Percentiles rank a stretch among this genome's conserved stretches.
Conservation (phyloP, 1,140 invertebrate species). For the Oncopeltus fasciatus region DNA sequence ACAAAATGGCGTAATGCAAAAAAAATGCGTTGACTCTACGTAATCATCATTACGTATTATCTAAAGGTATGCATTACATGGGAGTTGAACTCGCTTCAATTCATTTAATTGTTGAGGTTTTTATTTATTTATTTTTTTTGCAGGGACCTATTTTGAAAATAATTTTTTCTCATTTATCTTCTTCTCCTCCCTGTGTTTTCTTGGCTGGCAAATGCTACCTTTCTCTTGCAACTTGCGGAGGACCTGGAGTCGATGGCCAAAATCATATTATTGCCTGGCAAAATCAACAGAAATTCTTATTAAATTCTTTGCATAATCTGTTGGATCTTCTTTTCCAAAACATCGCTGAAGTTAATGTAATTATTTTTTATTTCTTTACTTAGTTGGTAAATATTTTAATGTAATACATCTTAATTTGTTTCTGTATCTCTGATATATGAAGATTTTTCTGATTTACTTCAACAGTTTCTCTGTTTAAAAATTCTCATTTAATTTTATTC, state of each 20-base stretch:
- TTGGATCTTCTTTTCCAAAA: slow-evolving; percentile 1
- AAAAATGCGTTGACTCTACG: no score
- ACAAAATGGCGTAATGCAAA: no score
- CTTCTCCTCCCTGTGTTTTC: background rate
- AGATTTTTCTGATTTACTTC: no score
- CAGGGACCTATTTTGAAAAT: background rate
- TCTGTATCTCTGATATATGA: no score
- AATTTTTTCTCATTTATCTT: background rate
- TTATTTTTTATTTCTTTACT: background rate
- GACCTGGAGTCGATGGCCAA: background rate
- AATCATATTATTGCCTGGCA: background rate
- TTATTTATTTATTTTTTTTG: background rate
- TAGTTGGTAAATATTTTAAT: no score
- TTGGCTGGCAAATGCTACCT: background rate
- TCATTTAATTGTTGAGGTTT: no score
- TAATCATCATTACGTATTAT: no score
- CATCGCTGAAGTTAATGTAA: background rate
- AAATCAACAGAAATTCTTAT: background rate
- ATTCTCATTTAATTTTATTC: no score
- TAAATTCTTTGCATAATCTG: background rate
- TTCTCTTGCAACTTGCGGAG: background rate
- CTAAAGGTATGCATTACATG: no score
- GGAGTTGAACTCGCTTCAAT: no score
- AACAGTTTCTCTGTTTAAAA: no score
- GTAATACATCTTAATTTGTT: no score